Percentiles rank a stretch among this genome's conserved stretches.
These are phyloP conservation scores for Apus apus DNA, from an alignment of 2,113 vertebrate species.

Conservation along the genomic window DNA sequence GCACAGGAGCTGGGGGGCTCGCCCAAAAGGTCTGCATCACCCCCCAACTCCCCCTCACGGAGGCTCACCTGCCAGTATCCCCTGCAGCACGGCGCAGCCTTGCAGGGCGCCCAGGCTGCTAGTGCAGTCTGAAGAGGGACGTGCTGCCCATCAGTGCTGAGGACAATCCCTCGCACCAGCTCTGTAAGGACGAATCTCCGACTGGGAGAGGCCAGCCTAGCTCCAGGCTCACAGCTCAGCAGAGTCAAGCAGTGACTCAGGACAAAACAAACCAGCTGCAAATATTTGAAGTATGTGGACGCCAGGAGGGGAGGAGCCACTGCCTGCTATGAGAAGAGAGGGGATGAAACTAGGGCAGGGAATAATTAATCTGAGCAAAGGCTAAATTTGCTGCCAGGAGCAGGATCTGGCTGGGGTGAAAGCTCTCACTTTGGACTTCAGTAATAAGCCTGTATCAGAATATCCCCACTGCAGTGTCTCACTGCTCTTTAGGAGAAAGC, in stretches of 20 bases:
- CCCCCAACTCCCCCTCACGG: fast-evolving
- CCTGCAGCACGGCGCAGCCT: background rate
- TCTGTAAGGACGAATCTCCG: fast-evolving
- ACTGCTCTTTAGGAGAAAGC: background rate
- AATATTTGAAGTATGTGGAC: conserved; percentile 51
- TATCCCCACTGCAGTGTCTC: background rate
- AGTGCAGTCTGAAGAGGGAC: background rate
- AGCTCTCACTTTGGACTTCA: background rate
- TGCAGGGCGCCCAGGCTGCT: background rate
- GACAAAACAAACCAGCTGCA: conserved; percentile 59
- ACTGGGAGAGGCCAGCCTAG: background rate
- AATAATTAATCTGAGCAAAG: conserved; percentile 45
- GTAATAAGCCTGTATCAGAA: background rate
- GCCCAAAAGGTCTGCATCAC: background rate
- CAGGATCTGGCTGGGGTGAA: background rate
- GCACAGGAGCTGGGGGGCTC: fast-evolving
- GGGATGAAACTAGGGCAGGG: conserved; percentile 36
- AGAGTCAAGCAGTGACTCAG: conserved; percentile 31
- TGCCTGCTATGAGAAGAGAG: background rate
- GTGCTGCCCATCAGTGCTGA: background rate
- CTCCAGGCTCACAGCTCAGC: background rate
- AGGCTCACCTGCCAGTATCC: conserved; percentile 47
- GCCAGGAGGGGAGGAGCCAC: conserved; percentile 47
- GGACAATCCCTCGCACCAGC: background rate
- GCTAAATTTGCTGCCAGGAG: background rate